Conservation (phyloP, 2,888 invertebrate genomes). For the Drosophila helvetica region DNA sequence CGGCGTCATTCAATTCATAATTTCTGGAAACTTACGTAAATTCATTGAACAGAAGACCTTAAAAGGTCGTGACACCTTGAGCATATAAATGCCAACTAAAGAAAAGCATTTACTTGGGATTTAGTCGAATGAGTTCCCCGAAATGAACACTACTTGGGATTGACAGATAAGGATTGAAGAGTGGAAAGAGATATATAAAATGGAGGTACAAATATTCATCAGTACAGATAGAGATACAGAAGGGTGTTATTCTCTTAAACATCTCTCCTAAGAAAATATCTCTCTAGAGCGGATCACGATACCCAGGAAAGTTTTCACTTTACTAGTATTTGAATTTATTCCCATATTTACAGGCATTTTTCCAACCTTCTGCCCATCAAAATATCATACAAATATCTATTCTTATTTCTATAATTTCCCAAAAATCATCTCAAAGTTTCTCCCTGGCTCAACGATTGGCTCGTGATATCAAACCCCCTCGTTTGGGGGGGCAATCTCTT, state of each 20-base stretch:
- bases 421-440: not conserved
- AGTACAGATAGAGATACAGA: too few relatives aligned
- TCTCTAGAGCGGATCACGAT: too few relatives aligned
- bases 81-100: not conserved
- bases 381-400: not conserved
- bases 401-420: not conserved
- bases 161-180: not conserved
- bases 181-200: too few relatives aligned
- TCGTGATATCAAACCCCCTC: constrained; percentile 12
- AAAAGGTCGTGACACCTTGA: constrained; percentile 12
- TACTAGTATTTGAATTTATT: too few relatives aligned
- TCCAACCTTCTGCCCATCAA: too few relatives aligned
- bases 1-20: constrained; percentile 63
- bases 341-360: too few relatives aligned
- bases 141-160: not conserved
- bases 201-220: too few relatives aligned
- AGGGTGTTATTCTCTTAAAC: too few relatives aligned
- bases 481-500: not conserved
- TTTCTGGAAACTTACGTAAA: constrained; percentile 48
- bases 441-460: not conserved
- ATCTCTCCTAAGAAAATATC: too few relatives aligned
- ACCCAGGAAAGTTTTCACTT: too few relatives aligned
- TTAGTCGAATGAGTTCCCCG: not conserved
- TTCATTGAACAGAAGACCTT: constrained; percentile 23
- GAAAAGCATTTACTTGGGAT: not conserved